Evolutionary conservation across 2,113 vertebrate species (phyloP).

Genomic region (Apus apus): DNA sequence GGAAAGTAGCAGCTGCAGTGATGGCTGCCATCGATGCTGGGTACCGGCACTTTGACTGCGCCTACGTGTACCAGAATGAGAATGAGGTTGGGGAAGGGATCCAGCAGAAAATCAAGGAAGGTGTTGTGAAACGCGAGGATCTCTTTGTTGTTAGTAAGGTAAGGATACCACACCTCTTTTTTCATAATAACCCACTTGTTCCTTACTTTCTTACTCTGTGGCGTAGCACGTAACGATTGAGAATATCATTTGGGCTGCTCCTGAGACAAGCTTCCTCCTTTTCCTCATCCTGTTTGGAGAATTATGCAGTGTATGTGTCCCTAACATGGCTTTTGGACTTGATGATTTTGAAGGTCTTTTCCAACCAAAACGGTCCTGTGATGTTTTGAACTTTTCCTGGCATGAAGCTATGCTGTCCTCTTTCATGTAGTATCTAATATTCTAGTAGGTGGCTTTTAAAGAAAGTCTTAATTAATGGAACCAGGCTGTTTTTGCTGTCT

Average conservation of each 20-base stretch:
- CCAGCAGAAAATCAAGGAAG: constrained; percentile 76
- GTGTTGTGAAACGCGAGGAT: constrained; percentile 81
- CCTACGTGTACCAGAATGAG: constrained; percentile 83
- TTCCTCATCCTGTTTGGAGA: fast-evolving
- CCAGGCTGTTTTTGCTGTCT: fast-evolving
- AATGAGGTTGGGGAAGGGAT: constrained; percentile 80
- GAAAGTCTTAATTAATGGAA: not conserved
- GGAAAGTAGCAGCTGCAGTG: constrained; percentile 74
- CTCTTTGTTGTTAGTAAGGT: constrained; percentile 89
- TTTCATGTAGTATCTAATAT: not conserved
- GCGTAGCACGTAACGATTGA: not conserved
- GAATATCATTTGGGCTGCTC: not conserved
- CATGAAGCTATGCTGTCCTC: not conserved
- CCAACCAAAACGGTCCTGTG: too few species aligned
- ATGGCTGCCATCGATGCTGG: constrained; percentile 78
- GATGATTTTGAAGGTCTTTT: too few species aligned
- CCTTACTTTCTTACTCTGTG: not conserved
- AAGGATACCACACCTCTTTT: fast-evolving
- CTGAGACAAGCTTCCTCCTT: not conserved
- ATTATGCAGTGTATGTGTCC: not conserved
- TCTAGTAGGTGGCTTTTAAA: not conserved
- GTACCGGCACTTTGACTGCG: constrained; percentile 84
- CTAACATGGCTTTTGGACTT: too few species aligned
- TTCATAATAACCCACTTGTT: fast-evolving
- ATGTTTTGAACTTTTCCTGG: not conserved